phyloP scores from a whole-genome alignment of 2,113 vertebrate genomes.

The Bungarus multicinctus region DNA sequence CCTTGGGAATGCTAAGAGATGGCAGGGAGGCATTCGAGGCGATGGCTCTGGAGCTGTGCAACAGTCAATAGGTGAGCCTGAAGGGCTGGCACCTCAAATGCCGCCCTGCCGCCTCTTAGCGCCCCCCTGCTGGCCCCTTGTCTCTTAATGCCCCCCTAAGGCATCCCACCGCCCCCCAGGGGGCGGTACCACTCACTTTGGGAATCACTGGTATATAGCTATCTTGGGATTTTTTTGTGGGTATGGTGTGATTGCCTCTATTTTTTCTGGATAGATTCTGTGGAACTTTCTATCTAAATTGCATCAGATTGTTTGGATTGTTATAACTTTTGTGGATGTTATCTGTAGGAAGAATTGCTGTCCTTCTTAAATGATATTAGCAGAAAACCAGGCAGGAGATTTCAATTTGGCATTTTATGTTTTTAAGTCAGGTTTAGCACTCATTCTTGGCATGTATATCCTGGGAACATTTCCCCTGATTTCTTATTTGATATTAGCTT shows the following conservation, averaged over 20 bases:
- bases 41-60: too few relatives aligned
- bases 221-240: conserved; percentile 28
- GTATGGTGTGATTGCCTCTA: conserved; percentile 34
- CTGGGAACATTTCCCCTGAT: conserved; percentile 42
- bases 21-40: too few relatives aligned
- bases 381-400: conserved; percentile 57
- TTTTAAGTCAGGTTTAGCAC: conserved; percentile 55
- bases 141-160: too few relatives aligned
- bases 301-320: conserved; percentile 46
- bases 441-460: conserved; percentile 50
- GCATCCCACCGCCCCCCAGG: too few relatives aligned
- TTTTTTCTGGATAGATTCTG: conserved; percentile 53
- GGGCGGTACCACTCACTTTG: too few relatives aligned
- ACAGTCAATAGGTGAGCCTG: too few relatives aligned
- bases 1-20: too few relatives aligned
- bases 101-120: too few relatives aligned
- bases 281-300: conserved; percentile 58
- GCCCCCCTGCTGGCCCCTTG: too few relatives aligned
- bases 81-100: too few relatives aligned
- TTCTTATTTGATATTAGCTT: conserved; percentile 52
- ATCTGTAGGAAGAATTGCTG: conserved; percentile 59
- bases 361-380: conserved; percentile 62
- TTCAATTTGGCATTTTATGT: conserved; percentile 44
- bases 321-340: conserved; percentile 52
- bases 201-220: not conserved